These are phyloP conservation scores for Dromius quadrimaculatus DNA, from an alignment of 2,888 invertebrate species.

Conservation along the genomic window DNA sequence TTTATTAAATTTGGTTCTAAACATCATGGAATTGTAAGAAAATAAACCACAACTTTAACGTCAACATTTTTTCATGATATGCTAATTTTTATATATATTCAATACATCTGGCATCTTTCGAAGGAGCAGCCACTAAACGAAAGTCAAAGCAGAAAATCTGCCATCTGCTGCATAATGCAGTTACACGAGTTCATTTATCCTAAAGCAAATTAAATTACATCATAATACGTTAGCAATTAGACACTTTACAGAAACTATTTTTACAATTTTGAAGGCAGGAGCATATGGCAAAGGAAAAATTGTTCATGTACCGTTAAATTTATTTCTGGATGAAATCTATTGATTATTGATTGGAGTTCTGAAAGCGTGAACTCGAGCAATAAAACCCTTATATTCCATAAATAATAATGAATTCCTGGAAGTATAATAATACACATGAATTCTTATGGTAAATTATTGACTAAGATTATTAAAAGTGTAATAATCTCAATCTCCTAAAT, in stretches of 20 bases:
- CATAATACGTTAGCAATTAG: background rate
- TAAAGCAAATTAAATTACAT: background rate
- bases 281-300: background rate
- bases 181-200: too few relatives aligned
- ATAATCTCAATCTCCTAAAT: too few relatives aligned
- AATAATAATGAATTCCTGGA: too few relatives aligned
- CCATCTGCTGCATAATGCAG: background rate
- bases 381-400: too few relatives aligned
- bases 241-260: too few relatives aligned
- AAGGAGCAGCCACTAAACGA: background rate
- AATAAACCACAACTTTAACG: background rate
- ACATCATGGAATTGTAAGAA: background rate
- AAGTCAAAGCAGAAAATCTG: background rate
- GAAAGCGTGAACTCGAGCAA: too few relatives aligned
- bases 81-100: background rate
- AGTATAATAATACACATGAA: too few relatives aligned
- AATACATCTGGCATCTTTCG: background rate
- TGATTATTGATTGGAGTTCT: too few relatives aligned
- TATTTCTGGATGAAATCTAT: too few relatives aligned
- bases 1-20: background rate
- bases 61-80: background rate
- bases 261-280: background rate
- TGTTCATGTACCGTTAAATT: background rate
- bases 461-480: too few relatives aligned
- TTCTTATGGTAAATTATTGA: too few relatives aligned